Evolutionary conservation across 1,140 invertebrate species (phyloP), one percentile per base, ranked within the genome.

Genomic region (Zaprionus ornatus): DNA sequence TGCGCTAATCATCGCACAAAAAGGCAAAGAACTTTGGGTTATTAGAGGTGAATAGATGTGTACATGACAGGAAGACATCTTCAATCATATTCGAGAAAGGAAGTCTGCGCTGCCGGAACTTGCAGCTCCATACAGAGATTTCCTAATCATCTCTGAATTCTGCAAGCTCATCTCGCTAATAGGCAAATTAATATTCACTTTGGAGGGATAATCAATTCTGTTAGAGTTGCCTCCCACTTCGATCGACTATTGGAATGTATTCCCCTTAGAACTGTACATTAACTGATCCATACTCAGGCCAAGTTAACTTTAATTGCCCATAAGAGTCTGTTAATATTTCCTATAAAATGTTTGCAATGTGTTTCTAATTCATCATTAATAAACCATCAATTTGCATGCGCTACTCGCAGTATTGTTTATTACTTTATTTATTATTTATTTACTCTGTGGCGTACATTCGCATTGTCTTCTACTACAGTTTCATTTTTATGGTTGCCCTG

Each of bases 331-430:
- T 15, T 54, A 9, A 60, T 55, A 17, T 62, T 62, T 42, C 13
- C 21, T 40, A 52, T 29, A 37, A 52, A 54, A 62, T 40, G 45
- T 54, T 13, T 29, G 19, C 45, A 54, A 62, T 62, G 45, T 54
- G 35, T 54, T 60, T 62, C 48, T 66, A 74, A 66, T 73, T 35
- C 52, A 60, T 72, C 69, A 63, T 80, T 55, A 67, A 79, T 72
- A 45, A 71, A 61, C 55, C 35, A 66, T 45, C 55, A 55, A 77
- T 79, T 57, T 52, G 23, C 40, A 66, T 66, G 61, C 48, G 61
- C 19, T 54, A 54, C 35, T 62, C 60, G 12, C 29, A 21, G 27
- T 25, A n/a, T 55, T 13, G 21, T 63, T 56, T 55, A 54, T 69
- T 29, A 42, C 15, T 57, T 65, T 67, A 29, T 67, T 54, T 42